Conservation (phyloP, 2,888 invertebrate genomes). For the Tanytarsus gracilentus region DNA sequence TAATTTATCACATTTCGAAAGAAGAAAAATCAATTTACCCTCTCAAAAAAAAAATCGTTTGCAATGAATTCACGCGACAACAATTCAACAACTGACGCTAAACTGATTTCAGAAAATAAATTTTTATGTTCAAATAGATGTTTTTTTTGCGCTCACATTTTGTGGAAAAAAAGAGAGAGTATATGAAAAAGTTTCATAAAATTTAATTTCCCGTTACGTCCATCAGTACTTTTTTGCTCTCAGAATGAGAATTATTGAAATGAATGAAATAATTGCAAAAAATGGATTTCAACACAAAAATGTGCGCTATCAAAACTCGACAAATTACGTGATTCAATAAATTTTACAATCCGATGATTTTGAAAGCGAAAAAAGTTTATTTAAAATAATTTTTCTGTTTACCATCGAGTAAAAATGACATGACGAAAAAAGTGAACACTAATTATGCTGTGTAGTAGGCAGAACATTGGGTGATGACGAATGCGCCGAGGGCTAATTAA, state of each 20-base stretch:
- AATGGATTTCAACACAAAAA: neutral
- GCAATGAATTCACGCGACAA: too few species aligned
- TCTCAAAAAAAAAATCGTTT: too few species aligned
- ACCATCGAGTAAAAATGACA: constrained; percentile 19
- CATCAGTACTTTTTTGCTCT: neutral
- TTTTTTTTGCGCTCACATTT: neutral
- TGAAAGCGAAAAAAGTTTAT: constrained; percentile 16
- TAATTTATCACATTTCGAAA: too few species aligned
- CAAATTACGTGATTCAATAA: constrained; percentile 20
- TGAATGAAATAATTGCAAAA: neutral
- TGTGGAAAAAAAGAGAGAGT: too few species aligned
- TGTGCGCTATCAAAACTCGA: neutral
- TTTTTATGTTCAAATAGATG: neutral
- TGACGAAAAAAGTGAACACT: too few species aligned
- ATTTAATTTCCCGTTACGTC: constrained; percentile 18
- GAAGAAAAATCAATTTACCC: too few species aligned
- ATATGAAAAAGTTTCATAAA: neutral
- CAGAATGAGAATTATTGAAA: neutral
- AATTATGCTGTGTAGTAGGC: too few species aligned
- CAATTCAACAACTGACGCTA: too few species aligned
- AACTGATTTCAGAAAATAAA: too few species aligned
- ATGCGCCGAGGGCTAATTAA: too few species aligned
- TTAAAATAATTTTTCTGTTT: neutral
- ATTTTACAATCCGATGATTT: constrained; percentile 22
- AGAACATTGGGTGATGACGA: too few species aligned